These are phyloP conservation scores for Myotis davidii DNA, from an alignment of 2,113 vertebrate genomes.

Conservation along the genomic window DNA sequence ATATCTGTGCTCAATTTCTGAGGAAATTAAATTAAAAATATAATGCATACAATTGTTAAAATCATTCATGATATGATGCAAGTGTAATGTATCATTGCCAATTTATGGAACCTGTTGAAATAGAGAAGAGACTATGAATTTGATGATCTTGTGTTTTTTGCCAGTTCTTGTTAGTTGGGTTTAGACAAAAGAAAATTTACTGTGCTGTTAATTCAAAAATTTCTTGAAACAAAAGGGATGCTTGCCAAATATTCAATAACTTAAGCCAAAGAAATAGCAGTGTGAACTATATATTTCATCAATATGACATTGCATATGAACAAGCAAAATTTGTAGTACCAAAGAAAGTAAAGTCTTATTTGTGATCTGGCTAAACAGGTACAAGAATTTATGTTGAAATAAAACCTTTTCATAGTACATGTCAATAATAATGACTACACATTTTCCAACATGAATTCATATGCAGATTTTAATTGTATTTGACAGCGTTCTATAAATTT, in stretches of 20 bases:
- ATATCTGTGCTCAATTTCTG: neutral
- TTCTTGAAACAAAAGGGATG: neutral
- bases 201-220: neutral
- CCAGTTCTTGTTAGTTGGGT: neutral
- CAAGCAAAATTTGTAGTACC: neutral
- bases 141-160: neutral
- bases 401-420: neutral
- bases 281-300: neutral
- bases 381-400: conserved; percentile 6
- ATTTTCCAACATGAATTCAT: neutral
- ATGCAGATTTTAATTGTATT: neutral
- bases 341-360: neutral
- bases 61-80: neutral
- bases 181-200: neutral
- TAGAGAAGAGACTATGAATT: neutral
- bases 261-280: neutral
- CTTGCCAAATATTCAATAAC: neutral
- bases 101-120: neutral
- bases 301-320: neutral
- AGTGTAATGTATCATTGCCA: neutral
- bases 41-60: neutral
- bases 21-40: neutral
- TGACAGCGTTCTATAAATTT: neutral
- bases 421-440: neutral
- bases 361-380: neutral